Percentiles rank a stretch among this genome's conserved stretches.
Evolutionary conservation across 1,140 invertebrate species (phyloP).

Genomic region (Pemphigus obesinymphae): DNA sequence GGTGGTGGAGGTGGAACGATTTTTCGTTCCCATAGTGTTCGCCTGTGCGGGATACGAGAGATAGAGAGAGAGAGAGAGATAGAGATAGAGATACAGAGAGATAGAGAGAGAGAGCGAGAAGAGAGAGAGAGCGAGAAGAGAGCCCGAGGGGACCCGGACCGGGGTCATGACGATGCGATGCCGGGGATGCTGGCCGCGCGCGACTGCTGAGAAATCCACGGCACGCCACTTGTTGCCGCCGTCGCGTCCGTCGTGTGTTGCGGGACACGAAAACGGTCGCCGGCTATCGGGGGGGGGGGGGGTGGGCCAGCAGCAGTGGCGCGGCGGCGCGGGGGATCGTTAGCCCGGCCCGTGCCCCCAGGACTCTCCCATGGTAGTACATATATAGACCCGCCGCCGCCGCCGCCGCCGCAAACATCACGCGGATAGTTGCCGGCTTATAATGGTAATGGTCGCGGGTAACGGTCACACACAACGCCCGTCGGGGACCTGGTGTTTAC

Average conservation of each 20-base stretch:
- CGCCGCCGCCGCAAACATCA: constrained; percentile 4
- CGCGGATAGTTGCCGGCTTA: not conserved
- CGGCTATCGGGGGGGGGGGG: not conserved
- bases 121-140: not conserved
- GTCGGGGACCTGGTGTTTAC: not conserved
- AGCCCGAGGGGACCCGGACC: not conserved
- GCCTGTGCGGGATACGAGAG: no score
- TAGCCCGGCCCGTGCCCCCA: constrained; percentile 13
- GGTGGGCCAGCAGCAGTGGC: not conserved
- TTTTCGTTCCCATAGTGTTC: constrained; percentile 36
- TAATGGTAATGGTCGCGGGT: constrained; percentile 22
- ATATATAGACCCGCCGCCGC: not conserved
- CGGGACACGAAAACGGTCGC: not conserved
- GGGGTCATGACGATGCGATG: not conserved
- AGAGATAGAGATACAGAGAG: no score
- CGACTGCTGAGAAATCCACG: constrained; percentile 40
- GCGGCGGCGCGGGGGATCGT: constrained; percentile 1
- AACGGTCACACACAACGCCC: constrained; percentile 35
- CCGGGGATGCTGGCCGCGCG: not conserved
- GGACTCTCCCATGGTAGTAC: constrained; percentile 34
- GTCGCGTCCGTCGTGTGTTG: not conserved
- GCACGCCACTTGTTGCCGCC: constrained; percentile 39
- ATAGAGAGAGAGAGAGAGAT: not conserved
- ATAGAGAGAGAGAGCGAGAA: not conserved
- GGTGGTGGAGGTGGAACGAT: not conserved